Evolutionary conservation across 2,797 vertebrate genomes (phyloP).

Genomic region (Philypnodon macrostomus): DNA sequence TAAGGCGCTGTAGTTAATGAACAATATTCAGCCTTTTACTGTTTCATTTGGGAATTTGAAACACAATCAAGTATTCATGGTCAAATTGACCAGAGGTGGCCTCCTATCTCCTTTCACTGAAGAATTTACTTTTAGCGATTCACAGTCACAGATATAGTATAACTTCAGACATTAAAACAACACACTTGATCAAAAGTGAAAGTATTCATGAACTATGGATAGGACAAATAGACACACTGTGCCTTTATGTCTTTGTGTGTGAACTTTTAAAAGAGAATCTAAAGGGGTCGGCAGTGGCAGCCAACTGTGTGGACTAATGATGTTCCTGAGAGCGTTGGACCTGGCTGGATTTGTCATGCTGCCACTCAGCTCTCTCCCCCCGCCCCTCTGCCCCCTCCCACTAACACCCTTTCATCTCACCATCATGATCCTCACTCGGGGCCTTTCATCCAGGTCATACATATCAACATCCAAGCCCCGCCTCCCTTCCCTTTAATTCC

Average conservation of each 20-base stretch:
- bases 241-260: neutral
- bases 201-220: neutral
- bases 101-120: no score
- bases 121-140: no score
- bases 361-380: slow-evolving; percentile 11
- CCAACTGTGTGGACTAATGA: slow-evolving; percentile 56
- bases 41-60: no score
- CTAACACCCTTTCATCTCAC: slow-evolving; percentile 24
- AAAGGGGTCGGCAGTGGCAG: slow-evolving; percentile 29
- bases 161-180: no score
- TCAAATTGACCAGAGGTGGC: no score
- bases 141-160: no score
- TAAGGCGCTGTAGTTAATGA: no score
- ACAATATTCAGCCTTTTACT: no score
- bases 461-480: slow-evolving; percentile 22
- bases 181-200: neutral
- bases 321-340: slow-evolving; percentile 65
- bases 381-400: neutral
- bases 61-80: no score
- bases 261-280: slow-evolving; percentile 1
- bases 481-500: slow-evolving; percentile 27
- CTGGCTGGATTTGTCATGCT: slow-evolving; percentile 49
- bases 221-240: neutral
- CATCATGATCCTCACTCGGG: slow-evolving; percentile 28
- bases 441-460: slow-evolving; percentile 41